Conservation (phyloP, 2,888 invertebrate species). For the Epistrophe grossulariae region DNA sequence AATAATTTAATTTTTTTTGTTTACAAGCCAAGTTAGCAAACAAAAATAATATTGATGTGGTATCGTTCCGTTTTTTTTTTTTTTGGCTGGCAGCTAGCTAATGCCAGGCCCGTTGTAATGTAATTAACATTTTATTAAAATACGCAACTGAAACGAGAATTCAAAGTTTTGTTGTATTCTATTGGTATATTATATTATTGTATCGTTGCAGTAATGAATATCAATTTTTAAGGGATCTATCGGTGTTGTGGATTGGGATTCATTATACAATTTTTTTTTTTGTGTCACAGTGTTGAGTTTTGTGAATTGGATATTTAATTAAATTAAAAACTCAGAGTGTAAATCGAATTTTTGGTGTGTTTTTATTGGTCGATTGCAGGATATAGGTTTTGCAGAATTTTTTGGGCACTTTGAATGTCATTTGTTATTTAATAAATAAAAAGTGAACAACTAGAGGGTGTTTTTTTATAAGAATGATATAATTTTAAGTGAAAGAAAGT, state of each 20-base stretch:
- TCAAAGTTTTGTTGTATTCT: constrained; percentile 24
- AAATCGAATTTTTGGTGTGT: constrained; percentile 51
- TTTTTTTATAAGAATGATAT: no score
- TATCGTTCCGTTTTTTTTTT: constrained; percentile 9
- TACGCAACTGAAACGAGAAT: constrained; percentile 11
- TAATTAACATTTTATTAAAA: constrained; percentile 65
- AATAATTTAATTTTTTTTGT: constrained; percentile 64
- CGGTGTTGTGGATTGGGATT: background rate
- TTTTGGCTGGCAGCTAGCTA: background rate
- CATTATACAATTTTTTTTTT: constrained; percentile 1
- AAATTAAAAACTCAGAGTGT: constrained; percentile 26
- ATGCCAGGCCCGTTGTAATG: constrained; percentile 48
- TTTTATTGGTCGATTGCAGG: background rate
- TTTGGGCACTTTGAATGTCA: no score
- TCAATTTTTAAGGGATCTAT: constrained; percentile 11
- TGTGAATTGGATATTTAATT: constrained; percentile 53
- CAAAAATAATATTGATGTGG: constrained; percentile 22
- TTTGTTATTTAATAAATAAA: no score
- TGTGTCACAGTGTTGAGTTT: constrained; percentile 23
- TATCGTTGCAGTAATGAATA: constrained; percentile 12
- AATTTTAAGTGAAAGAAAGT: no score
- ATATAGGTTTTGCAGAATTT: no score
- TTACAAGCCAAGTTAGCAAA: constrained; percentile 36
- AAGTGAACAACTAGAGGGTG: no score
- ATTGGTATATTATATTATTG: constrained; percentile 5